Evolutionary conservation across 2,113 vertebrate species (phyloP), one percentile per base, ranked within the genome.

Genomic region (Calypte anna): DNA sequence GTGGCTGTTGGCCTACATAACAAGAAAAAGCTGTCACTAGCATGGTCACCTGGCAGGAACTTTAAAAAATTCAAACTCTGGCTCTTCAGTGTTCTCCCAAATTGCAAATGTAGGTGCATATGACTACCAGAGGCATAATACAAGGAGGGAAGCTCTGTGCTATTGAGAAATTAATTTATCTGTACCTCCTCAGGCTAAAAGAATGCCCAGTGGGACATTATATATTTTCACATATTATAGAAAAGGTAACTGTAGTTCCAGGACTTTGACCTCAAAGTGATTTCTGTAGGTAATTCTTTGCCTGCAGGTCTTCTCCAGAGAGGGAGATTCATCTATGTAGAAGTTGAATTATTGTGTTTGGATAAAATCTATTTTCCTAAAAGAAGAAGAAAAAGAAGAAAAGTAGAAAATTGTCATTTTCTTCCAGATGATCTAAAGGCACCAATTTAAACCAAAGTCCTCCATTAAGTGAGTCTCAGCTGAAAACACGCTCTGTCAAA

Each of bases 251-350:
- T 0, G 0, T 63, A 94, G 53, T 95, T 90, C 75, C 66, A 90
- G 85, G 79, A 83, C 64, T 94, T 94, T 96, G 91, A 94, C 91
- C 91, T 96, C 69, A 46, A 63, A 94, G 79, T 57, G 72, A 81
- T 96, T 93, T 93, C 91, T 83, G 53, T 75, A 88, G 82, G 76
- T 90, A 96, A 95, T 75, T 86, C 85, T 90, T n/a, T 94, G 59
- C 75, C 90, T 84, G 88, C 64, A 36, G 82, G 61, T 90, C 68
- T 83, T 86, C 90, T 93, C 85, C n/a, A 48, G 93, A 93, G 87
- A 94, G 40, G 22, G 30, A 86, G 27, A 86, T 75, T 83, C 59
- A 90, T 74, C 76, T 93, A 61, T 22, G 33, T 64, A 93, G 83
- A 91, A 61, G 76, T 0, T 86, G 64, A 93, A 81, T 86, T 86